These are phyloP conservation scores for Nymphicus hollandicus DNA, from an alignment of 2,113 vertebrate species.

Conservation along the genomic window DNA sequence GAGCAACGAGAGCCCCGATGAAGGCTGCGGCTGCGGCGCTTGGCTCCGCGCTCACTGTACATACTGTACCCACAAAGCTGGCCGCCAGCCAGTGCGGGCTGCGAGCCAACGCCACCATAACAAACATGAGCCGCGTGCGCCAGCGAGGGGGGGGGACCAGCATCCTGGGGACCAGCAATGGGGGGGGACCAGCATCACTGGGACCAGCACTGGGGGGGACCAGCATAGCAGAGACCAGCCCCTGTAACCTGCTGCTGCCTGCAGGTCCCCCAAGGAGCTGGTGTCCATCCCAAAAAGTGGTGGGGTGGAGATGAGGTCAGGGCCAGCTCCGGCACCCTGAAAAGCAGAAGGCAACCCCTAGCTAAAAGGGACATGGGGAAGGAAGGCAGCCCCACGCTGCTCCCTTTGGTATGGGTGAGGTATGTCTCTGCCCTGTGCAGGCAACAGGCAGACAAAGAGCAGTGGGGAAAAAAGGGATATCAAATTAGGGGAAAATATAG, in stretches of 20 bases:
- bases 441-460: too few species aligned
- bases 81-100: conserved; percentile 82
- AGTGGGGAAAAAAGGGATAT: not conserved
- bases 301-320: not conserved
- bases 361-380: rapidly evolving
- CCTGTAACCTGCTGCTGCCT: not conserved
- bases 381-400: rapidly evolving
- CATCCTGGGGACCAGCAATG: not conserved
- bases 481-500: not conserved
- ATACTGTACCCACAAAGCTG: conserved; percentile 96
- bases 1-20: not conserved
- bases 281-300: rapidly evolving
- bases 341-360: not conserved
- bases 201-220: not conserved
- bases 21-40: conserved; percentile 74
- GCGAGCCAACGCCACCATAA: conserved; percentile 82
- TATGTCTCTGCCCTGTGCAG: rapidly evolving
- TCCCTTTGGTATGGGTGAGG: not conserved
- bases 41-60: conserved; percentile 94
- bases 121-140: conserved; percentile 76
- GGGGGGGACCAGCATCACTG: not conserved
- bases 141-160: conserved; percentile 20
- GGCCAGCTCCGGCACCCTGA: not conserved
- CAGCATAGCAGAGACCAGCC: not conserved
- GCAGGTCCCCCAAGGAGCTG: not conserved